Percentiles rank a stretch among this genome's conserved stretches.
Evolutionary conservation across 2,888 invertebrate genomes (phyloP).

Genomic region (Lypha dubia): DNA sequence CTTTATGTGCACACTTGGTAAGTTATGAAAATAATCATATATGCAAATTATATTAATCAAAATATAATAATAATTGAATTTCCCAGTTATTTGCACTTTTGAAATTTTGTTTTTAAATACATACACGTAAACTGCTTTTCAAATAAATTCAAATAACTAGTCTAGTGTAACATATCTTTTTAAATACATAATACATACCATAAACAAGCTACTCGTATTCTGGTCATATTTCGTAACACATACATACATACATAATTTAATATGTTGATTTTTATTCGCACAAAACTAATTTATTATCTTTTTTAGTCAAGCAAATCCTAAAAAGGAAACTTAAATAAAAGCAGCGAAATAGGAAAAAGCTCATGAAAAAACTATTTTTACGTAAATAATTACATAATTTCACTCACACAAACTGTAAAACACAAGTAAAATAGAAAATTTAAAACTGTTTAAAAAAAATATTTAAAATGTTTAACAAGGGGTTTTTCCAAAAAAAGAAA

Average conservation of each 20-base stretch:
- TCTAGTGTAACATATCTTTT: not conserved
- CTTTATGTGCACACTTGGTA: too few species aligned
- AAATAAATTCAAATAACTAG: slow-evolving; percentile 18
- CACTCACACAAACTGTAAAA: slow-evolving; percentile 33
- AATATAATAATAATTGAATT: not conserved
- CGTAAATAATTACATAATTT: slow-evolving; percentile 58
- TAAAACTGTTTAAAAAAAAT: not conserved
- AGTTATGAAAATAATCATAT: too few species aligned
- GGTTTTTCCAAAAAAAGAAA: too few species aligned
- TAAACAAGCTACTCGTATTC: not conserved
- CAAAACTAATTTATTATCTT: slow-evolving; percentile 12
- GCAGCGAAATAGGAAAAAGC: not conserved
- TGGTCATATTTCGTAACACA: slow-evolving; percentile 34
- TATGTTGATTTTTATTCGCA: slow-evolving; percentile 17
- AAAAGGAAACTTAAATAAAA: slow-evolving; percentile 26
- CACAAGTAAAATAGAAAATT: slow-evolving; percentile 21
- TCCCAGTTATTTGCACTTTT: not conserved
- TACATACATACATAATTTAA: too few species aligned
- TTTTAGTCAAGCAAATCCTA: slow-evolving; percentile 7
- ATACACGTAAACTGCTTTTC: slow-evolving; percentile 1
- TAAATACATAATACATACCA: not conserved
- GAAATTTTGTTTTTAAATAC: not conserved
- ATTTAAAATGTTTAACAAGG: slow-evolving; percentile 17
- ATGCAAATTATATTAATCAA: not conserved
- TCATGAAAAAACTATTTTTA: not conserved